Evolutionary conservation across 2,888 invertebrate genomes (phyloP).

Genomic region (Eledona agricola): DNA sequence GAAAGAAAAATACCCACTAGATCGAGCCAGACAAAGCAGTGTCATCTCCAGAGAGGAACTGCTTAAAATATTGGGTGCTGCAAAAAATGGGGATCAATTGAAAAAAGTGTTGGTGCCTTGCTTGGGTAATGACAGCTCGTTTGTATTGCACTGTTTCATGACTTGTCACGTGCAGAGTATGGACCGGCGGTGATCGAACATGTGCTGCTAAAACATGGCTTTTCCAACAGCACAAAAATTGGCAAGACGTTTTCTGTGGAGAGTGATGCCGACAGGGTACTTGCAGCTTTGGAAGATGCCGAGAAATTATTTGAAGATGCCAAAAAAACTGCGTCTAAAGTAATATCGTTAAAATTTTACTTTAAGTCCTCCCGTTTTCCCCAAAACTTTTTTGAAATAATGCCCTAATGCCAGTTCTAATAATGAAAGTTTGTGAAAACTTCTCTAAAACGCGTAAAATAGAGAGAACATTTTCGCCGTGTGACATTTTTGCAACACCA

Average conservation of each 20-base stretch:
- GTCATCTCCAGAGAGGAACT: slow-evolving; percentile 67
- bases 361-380: too few relatives aligned
- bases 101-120: slow-evolving; percentile 85
- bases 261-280: slow-evolving; percentile 70
- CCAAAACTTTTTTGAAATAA: too few relatives aligned
- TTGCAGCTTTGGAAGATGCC: slow-evolving; percentile 74
- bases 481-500: too few relatives aligned
- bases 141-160: slow-evolving; percentile 2
- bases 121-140: slow-evolving; percentile 66
- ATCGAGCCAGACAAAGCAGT: slow-evolving; percentile 74
- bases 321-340: slow-evolving; percentile 67
- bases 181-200: slow-evolving; percentile 94
- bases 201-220: slow-evolving; percentile 76
- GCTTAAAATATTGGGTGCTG: slow-evolving; percentile 67
- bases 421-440: too few relatives aligned
- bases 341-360: slow-evolving; percentile 49
- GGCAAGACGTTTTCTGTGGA: slow-evolving; percentile 74
- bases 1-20: slow-evolving; percentile 87
- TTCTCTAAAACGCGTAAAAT: too few relatives aligned
- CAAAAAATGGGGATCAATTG: slow-evolving; percentile 78
- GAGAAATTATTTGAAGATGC: slow-evolving; percentile 71
- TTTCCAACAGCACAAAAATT: slow-evolving; percentile 68
- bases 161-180: slow-evolving; percentile 69
- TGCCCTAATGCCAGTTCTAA: too few relatives aligned
- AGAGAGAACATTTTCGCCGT: too few relatives aligned